Evolutionary conservation across 2,888 invertebrate species (phyloP).

Genomic region (Malacosoma neustria): DNA sequence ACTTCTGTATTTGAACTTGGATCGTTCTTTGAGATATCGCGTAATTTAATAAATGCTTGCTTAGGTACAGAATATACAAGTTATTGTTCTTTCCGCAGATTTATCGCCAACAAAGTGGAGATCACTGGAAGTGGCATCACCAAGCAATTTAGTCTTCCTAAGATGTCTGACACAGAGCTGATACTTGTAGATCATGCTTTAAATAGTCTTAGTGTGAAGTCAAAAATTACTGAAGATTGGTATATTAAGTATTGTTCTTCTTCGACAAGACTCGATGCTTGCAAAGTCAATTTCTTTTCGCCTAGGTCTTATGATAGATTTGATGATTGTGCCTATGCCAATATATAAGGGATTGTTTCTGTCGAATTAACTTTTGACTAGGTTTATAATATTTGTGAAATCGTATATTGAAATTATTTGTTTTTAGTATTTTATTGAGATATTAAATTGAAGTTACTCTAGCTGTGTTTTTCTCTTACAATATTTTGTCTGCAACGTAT

Average conservation of each 20-base stretch:
- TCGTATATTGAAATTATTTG: too few species aligned
- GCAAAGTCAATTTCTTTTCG: constrained; percentile 34
- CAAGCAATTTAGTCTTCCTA: constrained; percentile 61
- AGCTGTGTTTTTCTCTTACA: background rate
- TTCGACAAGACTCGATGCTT: constrained; percentile 28
- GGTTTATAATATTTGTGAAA: constrained; percentile 8
- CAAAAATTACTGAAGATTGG: constrained; percentile 39
- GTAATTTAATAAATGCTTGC: too few species aligned
- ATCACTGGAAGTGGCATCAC: constrained; percentile 58
- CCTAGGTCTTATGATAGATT: constrained; percentile 25
- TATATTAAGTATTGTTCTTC: constrained; percentile 36
- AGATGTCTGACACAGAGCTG: constrained; percentile 53
- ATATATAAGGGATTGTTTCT: constrained; percentile 14
- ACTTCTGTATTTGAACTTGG: too few species aligned
- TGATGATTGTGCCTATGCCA: constrained; percentile 49
- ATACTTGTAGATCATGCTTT: constrained; percentile 45
- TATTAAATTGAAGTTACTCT: constrained; percentile 4
- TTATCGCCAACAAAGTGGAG: constrained; percentile 51
- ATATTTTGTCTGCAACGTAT: too few species aligned
- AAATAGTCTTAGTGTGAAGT: constrained; percentile 32
- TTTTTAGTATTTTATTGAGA: constrained; percentile 1
- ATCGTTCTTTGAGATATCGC: too few species aligned
- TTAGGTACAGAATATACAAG: too few species aligned
- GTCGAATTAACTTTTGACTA: constrained; percentile 3
- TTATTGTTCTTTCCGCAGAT: constrained; percentile 50